These are phyloP conservation scores for Mirza zaza DNA, from an alignment of 2,113 vertebrate species.

Conservation along the genomic window DNA sequence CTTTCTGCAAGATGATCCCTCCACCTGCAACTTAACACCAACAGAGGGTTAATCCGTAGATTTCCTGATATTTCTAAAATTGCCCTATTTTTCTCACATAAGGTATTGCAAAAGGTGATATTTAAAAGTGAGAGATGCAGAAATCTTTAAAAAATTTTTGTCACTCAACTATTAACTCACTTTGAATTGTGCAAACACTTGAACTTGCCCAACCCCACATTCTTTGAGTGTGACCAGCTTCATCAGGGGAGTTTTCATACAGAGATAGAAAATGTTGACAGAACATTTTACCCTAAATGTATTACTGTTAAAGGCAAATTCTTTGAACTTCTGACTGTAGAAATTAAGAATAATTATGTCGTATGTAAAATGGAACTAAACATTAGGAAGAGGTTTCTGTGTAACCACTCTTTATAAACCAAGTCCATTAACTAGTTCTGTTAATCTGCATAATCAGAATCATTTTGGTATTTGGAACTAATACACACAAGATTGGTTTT, in stretches of 20 bases:
- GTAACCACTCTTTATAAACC: neutral
- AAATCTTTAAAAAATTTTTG: neutral
- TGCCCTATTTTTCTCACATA: neutral
- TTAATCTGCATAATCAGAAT: neutral
- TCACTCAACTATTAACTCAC: slow-evolving; percentile 19
- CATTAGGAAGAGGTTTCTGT: neutral
- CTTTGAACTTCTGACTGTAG: neutral
- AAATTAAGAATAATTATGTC: neutral
- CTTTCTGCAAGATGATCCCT: neutral
- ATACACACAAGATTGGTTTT: neutral
- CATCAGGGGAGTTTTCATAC: slow-evolving; percentile 30
- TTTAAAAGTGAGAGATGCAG: neutral
- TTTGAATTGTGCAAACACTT: slow-evolving; percentile 41
- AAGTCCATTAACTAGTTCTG: neutral
- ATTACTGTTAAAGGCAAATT: slow-evolving; percentile 27
- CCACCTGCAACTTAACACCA: neutral
- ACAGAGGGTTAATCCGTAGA: neutral
- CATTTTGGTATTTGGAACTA: neutral
- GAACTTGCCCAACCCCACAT: slow-evolving; percentile 17
- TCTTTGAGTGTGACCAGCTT: slow-evolving; percentile 34
- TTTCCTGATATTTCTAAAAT: neutral
- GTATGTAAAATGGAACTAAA: slow-evolving; percentile 30
- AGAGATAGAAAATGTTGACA: slow-evolving; percentile 21
- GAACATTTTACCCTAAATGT: neutral
- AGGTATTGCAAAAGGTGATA: neutral